Evolutionary conservation across 1,140 invertebrate genomes (phyloP).

Genomic region (Lucilia sericata): DNA sequence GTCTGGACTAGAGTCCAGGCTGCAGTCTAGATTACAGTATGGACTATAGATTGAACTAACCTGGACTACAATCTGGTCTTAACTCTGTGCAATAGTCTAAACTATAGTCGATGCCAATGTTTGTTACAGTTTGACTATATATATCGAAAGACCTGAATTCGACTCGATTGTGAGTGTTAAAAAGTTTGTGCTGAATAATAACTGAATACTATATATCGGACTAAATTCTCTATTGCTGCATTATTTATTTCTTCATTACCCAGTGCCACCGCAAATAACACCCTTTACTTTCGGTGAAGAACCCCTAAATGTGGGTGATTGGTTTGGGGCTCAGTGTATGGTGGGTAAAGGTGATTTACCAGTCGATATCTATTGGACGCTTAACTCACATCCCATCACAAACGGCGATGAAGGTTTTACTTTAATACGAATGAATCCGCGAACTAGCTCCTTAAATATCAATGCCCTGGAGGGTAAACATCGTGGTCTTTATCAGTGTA

Average conservation of each 20-base stretch:
- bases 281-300: slow-evolving; percentile 76
- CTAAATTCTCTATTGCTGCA: neutral
- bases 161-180: too few species aligned
- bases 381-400: slow-evolving; percentile 69
- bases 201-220: too few species aligned
- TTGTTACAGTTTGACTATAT: too few species aligned
- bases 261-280: slow-evolving; percentile 76
- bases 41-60: too few species aligned
- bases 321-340: slow-evolving; percentile 74
- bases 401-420: slow-evolving; percentile 59
- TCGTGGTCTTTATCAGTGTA: slow-evolving; percentile 77
- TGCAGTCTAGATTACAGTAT: too few species aligned
- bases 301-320: slow-evolving; percentile 73
- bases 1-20: too few species aligned
- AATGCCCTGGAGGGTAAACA: slow-evolving; percentile 72
- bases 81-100: too few species aligned
- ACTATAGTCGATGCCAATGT: too few species aligned
- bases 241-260: neutral
- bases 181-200: too few species aligned
- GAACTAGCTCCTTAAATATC: slow-evolving; percentile 71
- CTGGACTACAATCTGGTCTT: too few species aligned
- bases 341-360: slow-evolving; percentile 80
- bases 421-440: slow-evolving; percentile 67
- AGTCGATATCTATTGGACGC: slow-evolving; percentile 76
- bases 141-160: too few species aligned